A percentile compares a stretch with the other conserved stretches of the same genome.
These are phyloP conservation scores for Mobula birostris DNA, from an alignment of 2,113 vertebrate species.

Conservation along the genomic window DNA sequence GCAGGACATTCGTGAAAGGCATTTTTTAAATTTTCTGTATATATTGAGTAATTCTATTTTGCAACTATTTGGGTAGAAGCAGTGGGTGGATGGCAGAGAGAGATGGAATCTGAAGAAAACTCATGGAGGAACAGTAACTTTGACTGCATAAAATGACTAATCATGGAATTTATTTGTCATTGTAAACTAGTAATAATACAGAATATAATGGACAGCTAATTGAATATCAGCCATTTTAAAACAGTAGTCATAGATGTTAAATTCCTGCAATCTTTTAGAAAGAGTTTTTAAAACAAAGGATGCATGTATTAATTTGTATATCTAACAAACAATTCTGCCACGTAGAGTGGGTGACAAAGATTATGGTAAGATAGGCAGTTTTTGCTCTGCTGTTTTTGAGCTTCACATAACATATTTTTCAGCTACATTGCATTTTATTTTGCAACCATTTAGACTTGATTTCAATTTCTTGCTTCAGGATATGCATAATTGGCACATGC, in stretches of 20 bases:
- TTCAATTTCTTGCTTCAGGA: background rate
- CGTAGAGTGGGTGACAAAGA: background rate
- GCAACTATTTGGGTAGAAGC: background rate
- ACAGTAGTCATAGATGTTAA: background rate
- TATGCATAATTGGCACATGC: background rate
- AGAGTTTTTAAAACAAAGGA: background rate
- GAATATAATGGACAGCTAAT: background rate
- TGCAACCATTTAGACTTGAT: background rate
- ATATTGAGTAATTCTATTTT: no score
- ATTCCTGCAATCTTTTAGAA: background rate
- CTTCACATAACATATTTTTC: background rate
- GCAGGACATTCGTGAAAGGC: no score
- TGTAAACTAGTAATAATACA: background rate
- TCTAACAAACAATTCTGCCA: background rate
- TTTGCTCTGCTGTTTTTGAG: background rate
- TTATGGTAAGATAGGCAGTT: background rate
- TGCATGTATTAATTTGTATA: background rate
- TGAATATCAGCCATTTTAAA: background rate
- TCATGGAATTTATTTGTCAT: background rate
- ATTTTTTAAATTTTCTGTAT: no score
- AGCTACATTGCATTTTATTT: background rate
- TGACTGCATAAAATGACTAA: background rate
- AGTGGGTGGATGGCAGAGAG: no score
- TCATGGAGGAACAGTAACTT: background rate
- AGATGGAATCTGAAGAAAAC: background rate